phyloP scores from a whole-genome alignment of 2,113 vertebrate species.

The Bettongia penicillata region DNA sequence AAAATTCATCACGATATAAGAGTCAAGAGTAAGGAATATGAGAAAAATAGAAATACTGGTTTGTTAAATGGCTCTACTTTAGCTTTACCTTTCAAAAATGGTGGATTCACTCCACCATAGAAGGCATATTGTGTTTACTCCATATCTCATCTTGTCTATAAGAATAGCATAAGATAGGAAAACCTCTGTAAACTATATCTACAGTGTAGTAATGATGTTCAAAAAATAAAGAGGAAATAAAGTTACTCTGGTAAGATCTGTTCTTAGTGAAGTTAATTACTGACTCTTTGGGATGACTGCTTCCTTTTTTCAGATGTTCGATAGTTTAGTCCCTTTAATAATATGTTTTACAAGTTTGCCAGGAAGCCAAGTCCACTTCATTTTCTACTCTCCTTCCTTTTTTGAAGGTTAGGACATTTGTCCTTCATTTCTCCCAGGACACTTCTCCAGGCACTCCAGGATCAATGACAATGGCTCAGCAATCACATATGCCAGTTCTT shows the following conservation, averaged over 20 bases:
- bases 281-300: neutral
- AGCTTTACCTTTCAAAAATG: slow-evolving; percentile 17
- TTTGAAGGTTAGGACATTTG: neutral
- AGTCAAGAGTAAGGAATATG: slow-evolving; percentile 39
- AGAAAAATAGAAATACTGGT: slow-evolving; percentile 46
- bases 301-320: neutral
- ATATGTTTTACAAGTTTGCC: neutral
- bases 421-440: neutral
- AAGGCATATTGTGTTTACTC: neutral
- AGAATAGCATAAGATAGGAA: slow-evolving; percentile 19
- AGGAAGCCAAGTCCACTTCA: neutral
- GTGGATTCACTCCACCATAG: neutral
- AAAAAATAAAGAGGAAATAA: neutral
- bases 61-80: slow-evolving; percentile 37
- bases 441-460: no score
- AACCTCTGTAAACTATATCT: neutral
- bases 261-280: neutral
- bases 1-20: slow-evolving; percentile 39
- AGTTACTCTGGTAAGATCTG: neutral
- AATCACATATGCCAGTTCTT: no score
- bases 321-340: neutral
- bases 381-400: neutral
- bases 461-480: no score
- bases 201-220: no score
- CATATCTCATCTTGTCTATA: neutral